Conservation (phyloP, 2,797 vertebrate genomes). For the Rousettus madagascariensis region DNA sequence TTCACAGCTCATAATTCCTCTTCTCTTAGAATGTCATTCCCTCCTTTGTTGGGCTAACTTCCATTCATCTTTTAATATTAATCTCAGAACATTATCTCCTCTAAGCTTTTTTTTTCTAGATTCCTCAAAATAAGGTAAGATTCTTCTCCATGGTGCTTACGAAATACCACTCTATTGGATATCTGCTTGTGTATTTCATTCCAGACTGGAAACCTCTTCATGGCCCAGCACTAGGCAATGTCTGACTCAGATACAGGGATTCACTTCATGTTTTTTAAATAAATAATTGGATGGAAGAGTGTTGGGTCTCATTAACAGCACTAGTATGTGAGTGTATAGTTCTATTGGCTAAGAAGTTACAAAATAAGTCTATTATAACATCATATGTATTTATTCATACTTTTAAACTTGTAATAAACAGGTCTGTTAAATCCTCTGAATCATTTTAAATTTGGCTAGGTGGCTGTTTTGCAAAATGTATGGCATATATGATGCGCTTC, state of each 20-base stretch:
- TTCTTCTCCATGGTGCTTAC: not conserved
- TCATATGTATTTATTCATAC: constrained; percentile 5
- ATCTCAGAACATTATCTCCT: not conserved
- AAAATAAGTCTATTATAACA: not conserved
- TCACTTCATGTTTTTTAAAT: not conserved
- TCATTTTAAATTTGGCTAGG: not conserved
- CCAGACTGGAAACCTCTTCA: not conserved
- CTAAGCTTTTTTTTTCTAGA: not conserved
- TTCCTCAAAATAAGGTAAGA: not conserved
- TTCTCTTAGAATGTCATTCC: not conserved
- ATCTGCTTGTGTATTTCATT: not conserved
- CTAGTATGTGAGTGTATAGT: not conserved
- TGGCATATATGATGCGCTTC: not conserved
- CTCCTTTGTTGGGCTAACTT: constrained; percentile 8
- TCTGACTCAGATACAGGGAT: not conserved
- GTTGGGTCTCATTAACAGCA: not conserved
- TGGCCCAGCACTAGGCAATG: not conserved
- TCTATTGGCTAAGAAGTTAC: constrained; percentile 1
- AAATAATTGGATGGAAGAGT: not conserved
- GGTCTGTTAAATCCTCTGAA: not conserved
- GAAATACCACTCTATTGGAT: not conserved
- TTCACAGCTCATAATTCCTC: not conserved
- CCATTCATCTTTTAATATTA: not conserved
- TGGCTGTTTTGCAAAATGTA: constrained; percentile 3
- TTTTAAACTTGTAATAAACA: not conserved